Evolutionary conservation across 2,113 vertebrate genomes (phyloP).

Genomic region (Colaptes auratus): DNA sequence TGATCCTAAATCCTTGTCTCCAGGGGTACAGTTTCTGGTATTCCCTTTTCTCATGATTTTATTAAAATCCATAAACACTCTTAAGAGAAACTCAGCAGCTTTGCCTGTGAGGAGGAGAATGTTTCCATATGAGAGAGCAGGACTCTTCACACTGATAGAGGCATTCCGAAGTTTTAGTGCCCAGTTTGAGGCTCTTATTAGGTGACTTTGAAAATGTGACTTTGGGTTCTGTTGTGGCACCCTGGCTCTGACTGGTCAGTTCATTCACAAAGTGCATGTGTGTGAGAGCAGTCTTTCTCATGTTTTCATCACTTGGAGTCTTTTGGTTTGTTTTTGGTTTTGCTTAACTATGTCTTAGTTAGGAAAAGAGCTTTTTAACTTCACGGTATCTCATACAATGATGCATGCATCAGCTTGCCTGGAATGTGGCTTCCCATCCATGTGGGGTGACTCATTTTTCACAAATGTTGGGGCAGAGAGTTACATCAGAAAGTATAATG

Average conservation of each 20-base stretch:
- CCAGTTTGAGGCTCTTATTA: not conserved
- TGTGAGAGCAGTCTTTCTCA: not conserved
- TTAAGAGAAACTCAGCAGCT: not conserved
- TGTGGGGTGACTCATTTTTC: conserved; percentile 14
- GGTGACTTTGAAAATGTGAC: not conserved
- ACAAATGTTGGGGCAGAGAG: not conserved
- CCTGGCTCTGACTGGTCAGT: not conserved
- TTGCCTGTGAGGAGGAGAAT: not conserved
- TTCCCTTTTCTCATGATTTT: not conserved
- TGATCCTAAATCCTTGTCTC: not conserved
- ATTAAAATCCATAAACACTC: not conserved
- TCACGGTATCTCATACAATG: not conserved
- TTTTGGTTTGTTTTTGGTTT: not conserved
- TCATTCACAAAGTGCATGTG: not conserved
- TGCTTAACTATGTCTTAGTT: not conserved
- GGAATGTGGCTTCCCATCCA: conserved; percentile 22
- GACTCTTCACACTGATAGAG: not conserved
- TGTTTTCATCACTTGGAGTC: not conserved
- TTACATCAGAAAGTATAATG: not conserved
- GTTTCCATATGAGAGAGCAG: not conserved
- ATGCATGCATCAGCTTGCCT: not conserved
- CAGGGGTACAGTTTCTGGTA: not conserved
- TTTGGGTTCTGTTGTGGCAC: not conserved
- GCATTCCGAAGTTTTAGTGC: not conserved
- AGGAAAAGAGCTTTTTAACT: not conserved